Evolutionary conservation across 2,113 vertebrate genomes (phyloP).

Genomic region (Neofelis nebulosa): DNA sequence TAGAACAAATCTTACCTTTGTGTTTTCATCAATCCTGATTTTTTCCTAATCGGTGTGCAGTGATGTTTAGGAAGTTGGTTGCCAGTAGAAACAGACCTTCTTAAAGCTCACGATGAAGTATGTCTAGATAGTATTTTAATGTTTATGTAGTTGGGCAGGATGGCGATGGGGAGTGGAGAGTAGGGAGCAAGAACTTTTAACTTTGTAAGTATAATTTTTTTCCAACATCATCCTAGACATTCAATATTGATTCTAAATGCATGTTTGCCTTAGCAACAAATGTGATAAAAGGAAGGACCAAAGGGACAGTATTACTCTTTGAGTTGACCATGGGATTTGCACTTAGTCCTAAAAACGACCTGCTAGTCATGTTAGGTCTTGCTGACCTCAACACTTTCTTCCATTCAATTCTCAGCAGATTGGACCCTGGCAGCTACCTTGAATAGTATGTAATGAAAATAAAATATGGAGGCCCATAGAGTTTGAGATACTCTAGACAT

Average conservation of each 20-base stretch:
- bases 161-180: neutral
- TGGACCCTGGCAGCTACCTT: neutral
- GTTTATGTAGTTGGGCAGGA: conserved; percentile 77
- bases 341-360: neutral
- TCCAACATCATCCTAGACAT: neutral
- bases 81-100: conserved; percentile 86
- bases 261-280: neutral
- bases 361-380: neutral
- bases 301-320: neutral
- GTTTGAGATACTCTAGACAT: neutral
- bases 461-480: neutral
- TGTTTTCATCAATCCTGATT: conserved; percentile 47
- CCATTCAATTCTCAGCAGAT: neutral
- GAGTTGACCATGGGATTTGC: neutral
- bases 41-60: conserved; percentile 79
- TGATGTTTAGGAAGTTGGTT: conserved; percentile 75
- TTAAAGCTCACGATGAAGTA: conserved; percentile 72
- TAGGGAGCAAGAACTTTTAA: neutral
- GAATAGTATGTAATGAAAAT: neutral
- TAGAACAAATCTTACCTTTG: conserved; percentile 83
- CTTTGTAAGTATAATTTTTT: conserved; percentile 50
- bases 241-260: neutral
- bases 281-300: neutral
- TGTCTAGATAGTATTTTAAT: conserved; percentile 81
- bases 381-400: neutral